Evolutionary conservation across 2,113 vertebrate species (phyloP).

Genomic region (Pycnonotus jocosus): DNA sequence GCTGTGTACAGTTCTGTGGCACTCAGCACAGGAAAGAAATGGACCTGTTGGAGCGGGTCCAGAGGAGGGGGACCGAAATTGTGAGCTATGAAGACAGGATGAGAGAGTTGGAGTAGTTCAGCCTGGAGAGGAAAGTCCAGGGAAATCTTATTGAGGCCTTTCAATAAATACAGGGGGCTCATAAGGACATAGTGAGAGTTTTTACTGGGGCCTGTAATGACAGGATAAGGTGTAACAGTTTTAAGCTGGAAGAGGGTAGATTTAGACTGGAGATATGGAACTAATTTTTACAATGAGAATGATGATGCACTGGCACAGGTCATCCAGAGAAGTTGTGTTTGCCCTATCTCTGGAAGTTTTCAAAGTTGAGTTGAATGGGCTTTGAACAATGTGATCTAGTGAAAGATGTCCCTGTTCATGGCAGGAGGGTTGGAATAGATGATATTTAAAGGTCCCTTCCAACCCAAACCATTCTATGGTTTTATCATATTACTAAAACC

Average conservation of each 20-base stretch:
- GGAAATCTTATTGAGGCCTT: neutral
- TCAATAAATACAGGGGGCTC: neutral
- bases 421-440: neutral
- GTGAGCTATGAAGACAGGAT: neutral
- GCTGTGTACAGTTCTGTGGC: fast-evolving
- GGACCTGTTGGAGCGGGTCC: fast-evolving
- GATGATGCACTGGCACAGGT: neutral
- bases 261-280: neutral
- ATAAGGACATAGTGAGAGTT: neutral
- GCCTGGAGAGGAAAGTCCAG: neutral
- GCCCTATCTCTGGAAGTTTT: neutral
- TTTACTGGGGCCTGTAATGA: neutral
- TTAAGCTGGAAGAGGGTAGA: neutral
- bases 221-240: neutral
- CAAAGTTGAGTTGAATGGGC: neutral
- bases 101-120: neutral
- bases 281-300: neutral
- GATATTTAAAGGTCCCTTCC: neutral
- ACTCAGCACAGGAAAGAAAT: neutral
- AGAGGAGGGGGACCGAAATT: neutral
- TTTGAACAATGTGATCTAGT: neutral
- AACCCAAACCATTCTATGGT: neutral
- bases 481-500: neutral
- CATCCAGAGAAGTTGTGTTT: neutral
- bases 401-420: neutral